A percentile compares a stretch with the other conserved stretches of the same genome.
These are phyloP conservation scores for Meandrusa payeni DNA, from an alignment of 2,888 invertebrate genomes.

Conservation along the genomic window DNA sequence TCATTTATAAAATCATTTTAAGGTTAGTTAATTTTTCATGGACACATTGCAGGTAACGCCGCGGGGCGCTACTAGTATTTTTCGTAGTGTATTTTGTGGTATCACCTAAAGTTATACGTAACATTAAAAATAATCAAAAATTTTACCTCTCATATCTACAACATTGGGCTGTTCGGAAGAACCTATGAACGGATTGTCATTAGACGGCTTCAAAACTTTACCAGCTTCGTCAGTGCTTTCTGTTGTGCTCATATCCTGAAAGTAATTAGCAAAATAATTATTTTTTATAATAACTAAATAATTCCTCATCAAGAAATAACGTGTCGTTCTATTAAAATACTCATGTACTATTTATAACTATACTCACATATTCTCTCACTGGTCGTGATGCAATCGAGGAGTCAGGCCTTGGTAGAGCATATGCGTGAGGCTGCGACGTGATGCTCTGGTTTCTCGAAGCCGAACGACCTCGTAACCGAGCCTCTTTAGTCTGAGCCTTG, in stretches of 20 bases:
- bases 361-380: constrained; percentile 87
- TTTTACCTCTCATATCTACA: constrained; percentile 95
- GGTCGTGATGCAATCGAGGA: constrained; percentile 82
- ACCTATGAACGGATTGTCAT: constrained; percentile 96
- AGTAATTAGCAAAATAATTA: not conserved
- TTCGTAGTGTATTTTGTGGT: too few species aligned
- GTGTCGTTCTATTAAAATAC: not conserved
- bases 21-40: too few species aligned
- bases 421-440: constrained; percentile 80
- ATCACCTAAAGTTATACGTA: too few species aligned
- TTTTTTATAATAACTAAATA: too few species aligned
- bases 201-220: constrained; percentile 88
- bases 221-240: constrained; percentile 89
- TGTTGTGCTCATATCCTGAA: constrained; percentile 87
- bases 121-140: too few species aligned
- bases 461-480: constrained; percentile 88
- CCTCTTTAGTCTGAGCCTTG: constrained; percentile 91
- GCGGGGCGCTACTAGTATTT: too few species aligned
- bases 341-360: not conserved
- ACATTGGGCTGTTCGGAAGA: constrained; percentile 92
- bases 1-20: too few species aligned
- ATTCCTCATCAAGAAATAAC: too few species aligned
- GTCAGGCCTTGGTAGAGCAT: constrained; percentile 73
- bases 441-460: constrained; percentile 85
- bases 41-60: too few species aligned